Base-by-base conservation (phyloP, 2,888 invertebrate genomes). In the Agriopis leucophaearia region DNA sequence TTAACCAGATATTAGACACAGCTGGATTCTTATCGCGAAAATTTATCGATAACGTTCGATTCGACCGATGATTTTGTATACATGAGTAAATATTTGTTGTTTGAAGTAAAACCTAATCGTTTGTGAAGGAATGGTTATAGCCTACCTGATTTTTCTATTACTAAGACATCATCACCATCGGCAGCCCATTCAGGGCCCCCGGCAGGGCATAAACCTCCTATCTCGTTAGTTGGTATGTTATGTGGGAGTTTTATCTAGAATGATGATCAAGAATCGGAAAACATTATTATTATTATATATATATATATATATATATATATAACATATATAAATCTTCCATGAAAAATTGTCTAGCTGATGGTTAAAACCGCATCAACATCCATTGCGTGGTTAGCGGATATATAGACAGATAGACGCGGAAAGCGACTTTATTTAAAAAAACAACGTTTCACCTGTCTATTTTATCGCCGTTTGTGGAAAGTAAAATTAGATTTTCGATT, bases 31-130 rank as follows among this genome's bases (percentile, higher is more conserved):
- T 73, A 73, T 74, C 74, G 40, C 38, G 45, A 12, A 36, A 45
- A 38, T 59, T 69, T 40, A 63, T 50, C 62, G 72, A 73, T 74
- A 75, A 72, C 68, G 61, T 18, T 69, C 35, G 59, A 65, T 57
- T 69, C 54, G 55, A 64, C 68, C 67, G 70, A 66, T 69, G 63
- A 67, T 62, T 66, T 58, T 44, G 47, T 47, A 15, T 54, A 54
- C 4, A 15, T 16, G 42, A 50, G 61, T 58, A 52, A 52, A 63
- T 55, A 61, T 55, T 55, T 55, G 8, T 38, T 48, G 35, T 58
- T 42, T 51, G 54, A 58, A 48, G 36, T 16, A 15, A n/a, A 40
- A 40, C 9, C 15, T 18, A 18, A 40, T 38, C 35, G 36, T 16
- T 47, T 47, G 10, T 10, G 57, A 54, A 38, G 3, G 9, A 16